Conservation (phyloP, 2,113 vertebrate species). For the Columba janthina region DNA sequence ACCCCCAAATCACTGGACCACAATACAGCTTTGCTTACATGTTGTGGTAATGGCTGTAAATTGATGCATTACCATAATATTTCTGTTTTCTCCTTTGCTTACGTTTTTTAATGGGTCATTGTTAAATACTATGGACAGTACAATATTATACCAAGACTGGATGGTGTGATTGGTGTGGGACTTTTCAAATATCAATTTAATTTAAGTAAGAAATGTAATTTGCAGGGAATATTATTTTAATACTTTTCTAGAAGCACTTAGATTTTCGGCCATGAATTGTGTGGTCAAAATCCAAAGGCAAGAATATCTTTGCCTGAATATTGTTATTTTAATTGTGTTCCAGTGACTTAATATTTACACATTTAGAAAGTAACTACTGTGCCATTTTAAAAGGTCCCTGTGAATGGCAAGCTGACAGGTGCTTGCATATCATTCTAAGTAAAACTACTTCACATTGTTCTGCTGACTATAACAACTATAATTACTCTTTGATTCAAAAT, state of each 20-base stretch:
- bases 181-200: not conserved
- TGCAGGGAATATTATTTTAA: not conserved
- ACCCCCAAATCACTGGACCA: not conserved
- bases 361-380: slow-evolving; percentile 33
- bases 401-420: slow-evolving; percentile 55
- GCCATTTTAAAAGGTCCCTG: slow-evolving; percentile 43
- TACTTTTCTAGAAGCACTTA: not conserved
- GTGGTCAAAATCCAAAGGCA: not conserved
- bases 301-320: not conserved
- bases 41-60: not conserved
- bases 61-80: not conserved
- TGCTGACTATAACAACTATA: slow-evolving; percentile 50
- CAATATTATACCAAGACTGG: not conserved
- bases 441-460: slow-evolving; percentile 52
- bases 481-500: slow-evolving; percentile 60
- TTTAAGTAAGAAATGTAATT: not conserved
- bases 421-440: slow-evolving; percentile 51
- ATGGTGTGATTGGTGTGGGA: not conserved
- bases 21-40: not conserved
- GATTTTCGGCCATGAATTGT: not conserved
- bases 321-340: slow-evolving; percentile 15
- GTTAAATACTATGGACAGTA: not conserved
- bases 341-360: slow-evolving; percentile 49
- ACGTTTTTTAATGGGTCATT: not conserved
- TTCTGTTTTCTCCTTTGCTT: not conserved